phyloP scores from a whole-genome alignment of 2,113 vertebrate genomes.

The Mirza zaza region DNA sequence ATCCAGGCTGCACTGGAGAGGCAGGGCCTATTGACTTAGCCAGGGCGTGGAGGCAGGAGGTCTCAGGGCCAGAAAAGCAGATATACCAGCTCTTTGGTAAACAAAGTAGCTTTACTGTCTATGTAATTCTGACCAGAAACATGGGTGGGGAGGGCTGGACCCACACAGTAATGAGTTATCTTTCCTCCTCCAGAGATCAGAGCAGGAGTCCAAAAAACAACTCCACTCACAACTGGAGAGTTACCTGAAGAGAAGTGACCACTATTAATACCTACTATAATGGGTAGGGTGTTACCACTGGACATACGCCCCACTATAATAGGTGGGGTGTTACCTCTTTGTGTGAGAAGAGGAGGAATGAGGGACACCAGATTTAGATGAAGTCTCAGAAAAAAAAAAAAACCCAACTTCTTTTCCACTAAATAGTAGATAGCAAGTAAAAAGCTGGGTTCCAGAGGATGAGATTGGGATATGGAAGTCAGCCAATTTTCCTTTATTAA shows the following conservation, averaged over 20 bases:
- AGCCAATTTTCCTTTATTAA: background rate
- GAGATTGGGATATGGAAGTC: background rate
- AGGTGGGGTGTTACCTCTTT: background rate
- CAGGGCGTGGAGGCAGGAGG: background rate
- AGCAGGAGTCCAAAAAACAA: background rate
- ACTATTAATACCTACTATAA: background rate
- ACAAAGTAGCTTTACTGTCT: constrained; percentile 23
- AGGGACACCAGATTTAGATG: background rate
- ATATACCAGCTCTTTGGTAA: constrained; percentile 5
- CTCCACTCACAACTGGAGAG: background rate
- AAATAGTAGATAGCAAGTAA: background rate
- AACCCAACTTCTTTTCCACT: background rate
- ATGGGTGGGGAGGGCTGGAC: background rate
- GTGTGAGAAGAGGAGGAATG: background rate
- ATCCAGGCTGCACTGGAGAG: background rate
- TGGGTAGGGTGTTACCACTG: rapidly evolving
- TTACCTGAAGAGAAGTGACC: background rate
- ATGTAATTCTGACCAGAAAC: background rate
- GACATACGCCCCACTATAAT: background rate
- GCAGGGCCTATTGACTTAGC: background rate
- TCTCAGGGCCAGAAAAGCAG: background rate
- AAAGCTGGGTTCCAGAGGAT: background rate
- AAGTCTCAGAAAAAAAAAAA: background rate
- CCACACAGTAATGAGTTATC: background rate
- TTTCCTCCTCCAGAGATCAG: background rate